Percentiles rank a stretch among this genome's conserved stretches.
Conservation (phyloP, 2,113 vertebrate genomes). For the Hemibagrus wyckioides region DNA sequence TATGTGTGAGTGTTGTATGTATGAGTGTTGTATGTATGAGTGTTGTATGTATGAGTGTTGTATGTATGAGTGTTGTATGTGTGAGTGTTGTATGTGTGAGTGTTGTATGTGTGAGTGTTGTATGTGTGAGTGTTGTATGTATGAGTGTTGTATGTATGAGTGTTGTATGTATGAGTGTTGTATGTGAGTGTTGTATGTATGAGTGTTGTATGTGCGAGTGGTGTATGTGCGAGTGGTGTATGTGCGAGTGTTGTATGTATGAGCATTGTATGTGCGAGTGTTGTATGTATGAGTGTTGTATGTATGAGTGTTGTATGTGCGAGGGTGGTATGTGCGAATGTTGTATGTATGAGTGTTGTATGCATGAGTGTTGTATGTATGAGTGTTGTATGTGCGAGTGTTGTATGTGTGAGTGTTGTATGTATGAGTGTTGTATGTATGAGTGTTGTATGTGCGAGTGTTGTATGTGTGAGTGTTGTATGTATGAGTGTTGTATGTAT, state of each 20-base stretch:
- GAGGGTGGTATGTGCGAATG: background rate
- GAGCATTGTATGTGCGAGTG: background rate
- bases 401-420: background rate
- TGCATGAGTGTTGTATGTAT: background rate
- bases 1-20: background rate
- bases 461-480: too few species aligned
- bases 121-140: background rate
- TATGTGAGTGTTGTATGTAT: too few species aligned
- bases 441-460: background rate
- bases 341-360: background rate
- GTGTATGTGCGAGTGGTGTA: background rate
- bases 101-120: background rate
- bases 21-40: background rate
- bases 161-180: too few species aligned
- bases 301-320: background rate
- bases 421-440: background rate
- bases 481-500: too few species aligned
- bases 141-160: too few species aligned
- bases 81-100: background rate
- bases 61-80: background rate
- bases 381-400: background rate
- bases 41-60: background rate
- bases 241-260: background rate
- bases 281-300: background rate
- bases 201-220: background rate